Evolutionary conservation across 2,888 invertebrate species (phyloP), one percentile per base, ranked within the genome.

Genomic region (Cyclophora punctaria): DNA sequence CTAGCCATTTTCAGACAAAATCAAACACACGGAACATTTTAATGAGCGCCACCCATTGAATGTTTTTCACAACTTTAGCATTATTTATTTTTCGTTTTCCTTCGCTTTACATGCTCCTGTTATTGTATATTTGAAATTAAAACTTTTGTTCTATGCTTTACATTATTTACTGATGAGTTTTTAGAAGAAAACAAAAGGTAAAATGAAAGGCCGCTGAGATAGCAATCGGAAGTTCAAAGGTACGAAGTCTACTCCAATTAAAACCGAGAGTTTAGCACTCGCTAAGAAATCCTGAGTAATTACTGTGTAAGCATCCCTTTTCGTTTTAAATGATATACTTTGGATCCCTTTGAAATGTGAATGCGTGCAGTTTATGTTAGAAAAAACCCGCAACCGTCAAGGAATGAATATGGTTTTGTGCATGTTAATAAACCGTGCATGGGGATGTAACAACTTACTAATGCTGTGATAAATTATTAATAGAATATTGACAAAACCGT

Each of bases 11-110:
- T 72, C 75, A 83, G 80, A 79, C 75, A 80, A 80, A 86, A 75
- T 81, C 85, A 86, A 83, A 87, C 79, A 68, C 68, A 75, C 80
- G 88, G 88, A 88, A 88, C 73, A 87, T 83, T 88, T 88, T 88
- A 88, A 87, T 83, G 86, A 88, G 81, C 77, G 69, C 60, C 69
- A 91, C 91, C 57, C 48, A 52, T 57, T 58, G 55, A 55, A 58
- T 56, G 49, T 54, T 57, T 58, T 57, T 51, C 78, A 72, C 71
- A 37, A 37, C 37, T 37, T 20, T 20, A 20, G 20, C 20, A 20
- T 20, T 70, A 69, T 70, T 78, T 80, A 80, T 85, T 83, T 80
- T 84, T 76, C 77, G 71, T 67, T 70, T 61, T 69, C 65, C 59
- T 68, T 75, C 73, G 57, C 20, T 66, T 67, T 47, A 47, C 47